Evolutionary conservation across 2,888 invertebrate genomes (phyloP), one percentile per base, ranked within the genome.

Genomic region (Phoenoteleia sp.): DNA sequence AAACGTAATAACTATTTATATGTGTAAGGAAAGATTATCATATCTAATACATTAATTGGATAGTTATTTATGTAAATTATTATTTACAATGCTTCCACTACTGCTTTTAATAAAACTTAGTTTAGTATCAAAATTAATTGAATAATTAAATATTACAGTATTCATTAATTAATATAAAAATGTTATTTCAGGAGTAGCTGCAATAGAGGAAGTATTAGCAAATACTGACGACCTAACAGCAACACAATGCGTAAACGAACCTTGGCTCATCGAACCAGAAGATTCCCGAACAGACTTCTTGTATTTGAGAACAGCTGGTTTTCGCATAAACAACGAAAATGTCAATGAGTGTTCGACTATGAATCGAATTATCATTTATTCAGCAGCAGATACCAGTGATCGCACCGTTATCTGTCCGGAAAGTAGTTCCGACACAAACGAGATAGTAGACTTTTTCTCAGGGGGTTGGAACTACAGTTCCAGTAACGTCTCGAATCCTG

Each of bases 251-350:
- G 95, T 96, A 27, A 96, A 96, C 90, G 96, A 96, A 90, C 97
- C 97, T 0, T 97, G 97, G 97, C 94, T 97, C 0, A 96, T 97
- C 75, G 97, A 97, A 91, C 97, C 97, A 0, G 96, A 96, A 88
- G 96, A 96, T 87, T 94, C 96, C 0, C 94, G 95, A 58, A 96
- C 96, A 75, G 95, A 96, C 91, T 97, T 96, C 91, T 94, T 97
- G 45, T 97, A 96, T 89, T 94, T 97, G 7, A 96, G 96, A 93
- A 94, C 97, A 13, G 95, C 95, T 74, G 97, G 97, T 0, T 96
- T 95, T 89, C 94, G 96, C 92, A 94, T 96, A 58, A 90, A 94
- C 92, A 85, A 89, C 93, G 89, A 94, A 84, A 92, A 93, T 80
- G 90, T 93, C n/a, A 91, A 92, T 56, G 92, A 93, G 39, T 97